Conservation (phyloP, 1,140 invertebrate genomes). For the Tribolium madens region DNA sequence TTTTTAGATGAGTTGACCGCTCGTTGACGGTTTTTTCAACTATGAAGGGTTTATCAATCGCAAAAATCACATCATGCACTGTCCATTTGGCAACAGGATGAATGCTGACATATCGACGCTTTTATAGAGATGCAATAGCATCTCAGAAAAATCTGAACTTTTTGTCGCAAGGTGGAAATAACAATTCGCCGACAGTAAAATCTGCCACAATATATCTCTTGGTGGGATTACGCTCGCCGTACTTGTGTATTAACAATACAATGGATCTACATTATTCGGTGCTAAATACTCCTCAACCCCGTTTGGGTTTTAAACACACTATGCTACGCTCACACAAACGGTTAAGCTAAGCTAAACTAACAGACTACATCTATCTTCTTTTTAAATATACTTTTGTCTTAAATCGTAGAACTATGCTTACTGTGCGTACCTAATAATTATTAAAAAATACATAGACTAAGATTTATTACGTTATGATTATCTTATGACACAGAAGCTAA, state of each 20-base stretch:
- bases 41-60: not conserved
- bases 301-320: slow-evolving; percentile 27
- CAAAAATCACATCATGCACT: slow-evolving; percentile 15
- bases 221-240: slow-evolving; percentile 43
- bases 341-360: slow-evolving; percentile 11
- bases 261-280: slow-evolving; percentile 45
- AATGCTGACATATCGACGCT: not conserved
- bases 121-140: not conserved
- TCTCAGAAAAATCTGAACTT: not conserved
- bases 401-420: not conserved
- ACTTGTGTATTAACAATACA: slow-evolving; percentile 47
- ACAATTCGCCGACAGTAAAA: slow-evolving; percentile 43
- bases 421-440: no score
- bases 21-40: slow-evolving; percentile 27
- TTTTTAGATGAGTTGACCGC: slow-evolving; percentile 40
- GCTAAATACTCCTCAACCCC: slow-evolving; percentile 31
- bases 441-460: no score
- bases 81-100: not conserved
- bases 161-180: slow-evolving; percentile 40
- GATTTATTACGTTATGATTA: no score
- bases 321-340: slow-evolving; percentile 19
- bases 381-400: not conserved
- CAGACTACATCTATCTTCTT: not conserved
- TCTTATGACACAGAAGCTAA: no score
- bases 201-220: slow-evolving; percentile 43